Evolutionary conservation across 1,140 invertebrate genomes (phyloP), one percentile per base, ranked within the genome.

Genomic region (Aphelinus certus): DNA sequence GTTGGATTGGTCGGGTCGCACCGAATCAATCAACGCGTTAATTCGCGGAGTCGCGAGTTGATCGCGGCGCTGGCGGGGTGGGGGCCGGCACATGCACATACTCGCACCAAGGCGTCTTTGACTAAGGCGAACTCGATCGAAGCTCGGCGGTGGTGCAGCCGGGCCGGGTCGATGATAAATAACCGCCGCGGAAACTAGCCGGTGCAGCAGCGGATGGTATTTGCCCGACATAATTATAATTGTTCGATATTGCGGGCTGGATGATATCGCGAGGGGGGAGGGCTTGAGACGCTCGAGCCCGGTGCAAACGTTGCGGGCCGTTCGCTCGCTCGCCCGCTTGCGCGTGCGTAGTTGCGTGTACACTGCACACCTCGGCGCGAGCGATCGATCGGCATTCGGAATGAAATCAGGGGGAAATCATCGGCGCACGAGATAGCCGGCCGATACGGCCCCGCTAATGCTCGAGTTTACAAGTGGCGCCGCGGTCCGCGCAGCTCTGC

Each of bases 321-420:
- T 26, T 26, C 26, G 26, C 26, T 26, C 26, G 26, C 26, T 26
- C 0, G 48, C 2, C 1, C 67, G 7, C 66, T 68, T 10, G 7
- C 3, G 51, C 26, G 61, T 9, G 26, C 42, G n/a, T 1, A 10
- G 26, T n/a, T 26, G 42, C 45, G 42, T 53, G 60, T 53, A 26
- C 42, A 42, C 10, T 62, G 45, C 10, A 56, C 7, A 56, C 9
- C 26, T 0, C 26, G 26, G 26, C 26, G 26, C 3, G 2, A 3
- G 10, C 51, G 48, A 71, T 57, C 61, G 61, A 71, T 71, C 51
- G 57, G 43, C 48, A 71, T 61, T 64, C 57, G n/a, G 47, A 56
- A 57, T 70, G 47, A 58, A 49, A 70, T 70, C 4, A 49, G 42
- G 47, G 51, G 10, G n/a, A 71, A 71, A 71, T 64, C 64, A 71